Percentiles rank a stretch among this genome's conserved stretches.
phyloP scores from a whole-genome alignment of 2,113 vertebrate species.

The Chionomys nivalis region DNA sequence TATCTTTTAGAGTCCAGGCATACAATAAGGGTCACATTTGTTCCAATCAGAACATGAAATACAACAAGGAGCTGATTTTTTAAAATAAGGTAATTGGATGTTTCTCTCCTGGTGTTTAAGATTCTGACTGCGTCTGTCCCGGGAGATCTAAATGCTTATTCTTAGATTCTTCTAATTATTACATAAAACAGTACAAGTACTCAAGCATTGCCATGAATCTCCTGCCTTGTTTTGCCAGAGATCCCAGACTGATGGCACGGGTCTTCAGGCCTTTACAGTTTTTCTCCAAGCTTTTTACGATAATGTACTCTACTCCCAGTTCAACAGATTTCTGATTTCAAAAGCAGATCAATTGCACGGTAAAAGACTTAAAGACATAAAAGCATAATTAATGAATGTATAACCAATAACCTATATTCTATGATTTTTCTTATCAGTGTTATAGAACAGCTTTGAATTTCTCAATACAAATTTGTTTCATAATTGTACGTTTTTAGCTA shows the following conservation, averaged over 20 bases:
- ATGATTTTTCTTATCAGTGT: background rate
- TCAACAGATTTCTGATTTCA: conserved; percentile 22
- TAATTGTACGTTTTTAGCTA: background rate
- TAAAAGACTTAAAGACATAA: background rate
- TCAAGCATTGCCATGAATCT: background rate
- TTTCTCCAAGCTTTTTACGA: conserved; percentile 1
- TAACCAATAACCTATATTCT: background rate
- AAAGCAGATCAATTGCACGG: conserved; percentile 15
- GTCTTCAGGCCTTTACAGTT: background rate
- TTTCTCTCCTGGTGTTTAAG: conserved; percentile 53
- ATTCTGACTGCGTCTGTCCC: conserved; percentile 66
- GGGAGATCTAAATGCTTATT: conserved; percentile 51
- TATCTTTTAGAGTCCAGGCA: conserved; percentile 60
- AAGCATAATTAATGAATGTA: background rate
- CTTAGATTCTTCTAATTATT: conserved; percentile 64
- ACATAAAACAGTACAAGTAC: conserved; percentile 40
- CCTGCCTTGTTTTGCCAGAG: conserved; percentile 29
- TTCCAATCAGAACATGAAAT: conserved; percentile 65
- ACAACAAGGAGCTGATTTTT: background rate
- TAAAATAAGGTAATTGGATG: conserved; percentile 57
- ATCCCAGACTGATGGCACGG: background rate
- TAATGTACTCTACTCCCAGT: background rate
- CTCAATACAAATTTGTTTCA: background rate
- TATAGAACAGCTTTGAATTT: background rate
- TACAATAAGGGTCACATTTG: conserved; percentile 39